phyloP scores from a whole-genome alignment of 23 tunicate genomes.

The Trididemnum clinides region DNA sequence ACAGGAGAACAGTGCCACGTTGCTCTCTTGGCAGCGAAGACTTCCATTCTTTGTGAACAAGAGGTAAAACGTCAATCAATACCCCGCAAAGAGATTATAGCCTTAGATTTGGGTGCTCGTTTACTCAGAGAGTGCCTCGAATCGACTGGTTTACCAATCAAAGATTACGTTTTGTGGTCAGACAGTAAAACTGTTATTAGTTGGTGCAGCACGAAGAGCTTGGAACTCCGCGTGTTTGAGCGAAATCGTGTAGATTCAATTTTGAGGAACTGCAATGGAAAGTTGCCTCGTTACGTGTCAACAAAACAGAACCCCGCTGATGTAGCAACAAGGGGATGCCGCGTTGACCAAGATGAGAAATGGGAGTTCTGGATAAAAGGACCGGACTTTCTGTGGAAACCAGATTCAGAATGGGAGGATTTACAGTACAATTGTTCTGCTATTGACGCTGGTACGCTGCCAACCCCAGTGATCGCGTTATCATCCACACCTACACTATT shows the following conservation, averaged over 20 bases:
- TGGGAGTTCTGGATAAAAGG: background rate
- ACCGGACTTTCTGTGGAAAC: background rate
- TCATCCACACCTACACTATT: too few relatives aligned
- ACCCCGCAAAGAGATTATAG: background rate
- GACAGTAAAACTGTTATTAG: background rate
- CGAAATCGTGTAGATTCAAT: background rate
- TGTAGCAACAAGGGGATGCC: background rate
- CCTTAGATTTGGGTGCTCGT: slow-evolving; percentile 2
- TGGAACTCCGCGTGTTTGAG: background rate
- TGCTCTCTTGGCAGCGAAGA: background rate
- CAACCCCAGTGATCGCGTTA: too few relatives aligned
- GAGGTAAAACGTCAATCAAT: background rate
- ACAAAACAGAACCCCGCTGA: background rate
- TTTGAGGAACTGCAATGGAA: background rate
- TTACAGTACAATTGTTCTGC: too few relatives aligned
- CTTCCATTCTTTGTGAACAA: background rate
- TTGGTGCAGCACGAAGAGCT: background rate
- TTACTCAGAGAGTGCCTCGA: slow-evolving; percentile 6
- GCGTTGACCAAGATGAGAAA: background rate
- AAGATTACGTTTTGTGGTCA: background rate
- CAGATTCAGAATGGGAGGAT: background rate
- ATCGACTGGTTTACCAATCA: background rate
- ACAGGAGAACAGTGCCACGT: background rate
- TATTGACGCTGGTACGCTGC: too few relatives aligned
- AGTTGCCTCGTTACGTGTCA: background rate